A percentile compares a stretch with the other conserved stretches of the same genome.
Conservation (phyloP, 1,140 invertebrate species). For the Cepaea nemoralis region DNA sequence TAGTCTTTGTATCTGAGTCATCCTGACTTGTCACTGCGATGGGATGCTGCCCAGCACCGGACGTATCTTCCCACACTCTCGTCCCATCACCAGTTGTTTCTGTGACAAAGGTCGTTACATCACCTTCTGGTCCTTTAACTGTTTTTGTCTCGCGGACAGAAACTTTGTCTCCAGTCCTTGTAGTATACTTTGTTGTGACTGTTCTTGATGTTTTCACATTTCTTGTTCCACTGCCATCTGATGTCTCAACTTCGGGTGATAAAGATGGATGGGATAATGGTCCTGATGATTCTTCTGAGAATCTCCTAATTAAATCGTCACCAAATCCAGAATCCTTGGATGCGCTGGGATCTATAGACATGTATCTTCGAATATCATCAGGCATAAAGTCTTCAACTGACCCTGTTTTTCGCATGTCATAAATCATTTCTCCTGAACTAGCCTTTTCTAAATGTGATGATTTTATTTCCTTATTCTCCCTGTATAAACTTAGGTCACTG, state of each 20-base stretch:
- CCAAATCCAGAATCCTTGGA: slow-evolving; percentile 41
- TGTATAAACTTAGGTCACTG: slow-evolving; percentile 30
- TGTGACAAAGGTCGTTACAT: slow-evolving; percentile 29
- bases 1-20: background rate
- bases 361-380: slow-evolving; percentile 44
- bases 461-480: background rate
- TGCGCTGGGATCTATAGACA: slow-evolving; percentile 43
- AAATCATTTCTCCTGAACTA: slow-evolving; percentile 25
- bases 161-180: slow-evolving; percentile 26
- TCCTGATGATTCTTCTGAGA: slow-evolving; percentile 2
- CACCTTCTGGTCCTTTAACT: slow-evolving; percentile 39
- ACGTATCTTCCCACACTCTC: background rate
- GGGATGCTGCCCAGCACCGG: background rate
- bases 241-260: background rate
- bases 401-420: slow-evolving; percentile 34
- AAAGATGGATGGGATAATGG: background rate
- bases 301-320: slow-evolving; percentile 31
- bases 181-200: slow-evolving; percentile 37
- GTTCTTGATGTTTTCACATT: slow-evolving; percentile 30
- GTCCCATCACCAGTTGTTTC: slow-evolving; percentile 25
- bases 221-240: background rate
- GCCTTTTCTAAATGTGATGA: background rate
- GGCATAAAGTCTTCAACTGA: slow-evolving; percentile 51
- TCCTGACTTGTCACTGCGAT: background rate
- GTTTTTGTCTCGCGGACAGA: slow-evolving; percentile 31